Percentiles rank a stretch among this genome's conserved stretches.
These are phyloP conservation scores for Eupristina koningsbergeri DNA, from an alignment of 1,140 invertebrate species.

Conservation along the genomic window DNA sequence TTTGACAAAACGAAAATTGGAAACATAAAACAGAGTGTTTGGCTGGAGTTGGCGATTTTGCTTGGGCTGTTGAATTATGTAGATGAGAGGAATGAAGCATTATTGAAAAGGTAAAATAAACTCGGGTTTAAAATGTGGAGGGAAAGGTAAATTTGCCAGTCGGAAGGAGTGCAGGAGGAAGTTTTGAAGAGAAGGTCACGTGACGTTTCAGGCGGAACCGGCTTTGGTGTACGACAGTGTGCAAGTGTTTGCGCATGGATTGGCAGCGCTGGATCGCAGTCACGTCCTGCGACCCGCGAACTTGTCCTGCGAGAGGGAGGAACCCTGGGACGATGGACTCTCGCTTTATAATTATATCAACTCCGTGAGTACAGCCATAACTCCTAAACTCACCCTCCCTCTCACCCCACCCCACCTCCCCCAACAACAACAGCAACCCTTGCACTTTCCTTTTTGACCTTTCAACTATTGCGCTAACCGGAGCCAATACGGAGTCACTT, in stretches of 20 bases:
- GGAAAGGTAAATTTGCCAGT: background rate
- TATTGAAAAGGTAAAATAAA: background rate
- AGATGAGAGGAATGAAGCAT: background rate
- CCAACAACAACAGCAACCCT: background rate
- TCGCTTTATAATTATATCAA: constrained; percentile 93
- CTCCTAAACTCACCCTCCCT: background rate
- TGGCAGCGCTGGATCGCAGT: constrained; percentile 82
- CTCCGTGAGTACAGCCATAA: constrained; percentile 81
- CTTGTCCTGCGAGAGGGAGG: constrained; percentile 87
- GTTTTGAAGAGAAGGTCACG: no score
- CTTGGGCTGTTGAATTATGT: background rate
- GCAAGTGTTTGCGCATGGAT: constrained; percentile 86
- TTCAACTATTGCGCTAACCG: background rate
- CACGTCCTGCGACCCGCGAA: constrained; percentile 81
- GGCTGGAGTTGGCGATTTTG: no score
- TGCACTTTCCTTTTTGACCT: background rate
- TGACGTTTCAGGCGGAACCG: constrained; percentile 79
- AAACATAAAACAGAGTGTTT: no score
- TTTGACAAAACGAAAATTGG: no score
- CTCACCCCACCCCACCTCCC: background rate
- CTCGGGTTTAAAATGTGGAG: background rate
- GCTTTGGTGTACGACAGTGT: constrained; percentile 89
- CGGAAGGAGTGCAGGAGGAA: background rate
- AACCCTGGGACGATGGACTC: constrained; percentile 89
- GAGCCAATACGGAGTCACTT: background rate